phyloP scores from a whole-genome alignment of 2,113 vertebrate genomes.

The Hypocryptadius cinnamomeus region DNA sequence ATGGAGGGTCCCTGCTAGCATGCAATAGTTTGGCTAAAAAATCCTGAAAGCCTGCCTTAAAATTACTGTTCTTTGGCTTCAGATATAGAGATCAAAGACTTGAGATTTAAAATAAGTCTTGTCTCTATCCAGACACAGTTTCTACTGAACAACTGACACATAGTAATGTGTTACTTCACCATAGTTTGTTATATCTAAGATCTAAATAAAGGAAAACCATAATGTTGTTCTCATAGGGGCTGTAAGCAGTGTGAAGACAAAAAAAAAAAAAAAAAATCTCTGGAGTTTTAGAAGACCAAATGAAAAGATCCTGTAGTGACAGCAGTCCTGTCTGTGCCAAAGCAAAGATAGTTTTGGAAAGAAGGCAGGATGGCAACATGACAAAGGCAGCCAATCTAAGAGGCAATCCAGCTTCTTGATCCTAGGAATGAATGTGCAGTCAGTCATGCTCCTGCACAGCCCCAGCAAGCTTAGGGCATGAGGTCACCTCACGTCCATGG shows the following conservation, averaged over 20 bases:
- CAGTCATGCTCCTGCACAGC: accelerated
- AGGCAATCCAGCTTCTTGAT: neutral
- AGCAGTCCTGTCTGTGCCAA: neutral
- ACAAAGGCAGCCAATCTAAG: neutral
- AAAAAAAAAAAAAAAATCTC: neutral
- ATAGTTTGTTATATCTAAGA: slow-evolving; percentile 16
- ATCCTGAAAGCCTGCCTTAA: neutral
- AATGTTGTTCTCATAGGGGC: neutral
- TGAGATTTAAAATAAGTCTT: slow-evolving; percentile 27
- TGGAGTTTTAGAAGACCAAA: neutral
- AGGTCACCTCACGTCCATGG: neutral
- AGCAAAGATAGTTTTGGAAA: neutral
- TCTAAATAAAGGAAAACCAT: slow-evolving; percentile 45
- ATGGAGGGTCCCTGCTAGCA: neutral
- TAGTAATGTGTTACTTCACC: neutral
- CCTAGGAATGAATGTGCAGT: neutral
- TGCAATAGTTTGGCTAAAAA: neutral
- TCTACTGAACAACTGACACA: slow-evolving; percentile 7
- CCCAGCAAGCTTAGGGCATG: neutral
- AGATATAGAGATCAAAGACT: neutral
- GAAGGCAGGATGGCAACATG: neutral
- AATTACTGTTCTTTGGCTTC: neutral
- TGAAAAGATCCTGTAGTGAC: neutral
- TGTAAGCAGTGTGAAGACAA: neutral
- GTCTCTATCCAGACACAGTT: neutral